Evolutionary conservation across 2,797 vertebrate species (phyloP).

Genomic region (Melanotaenia trifasciata): DNA sequence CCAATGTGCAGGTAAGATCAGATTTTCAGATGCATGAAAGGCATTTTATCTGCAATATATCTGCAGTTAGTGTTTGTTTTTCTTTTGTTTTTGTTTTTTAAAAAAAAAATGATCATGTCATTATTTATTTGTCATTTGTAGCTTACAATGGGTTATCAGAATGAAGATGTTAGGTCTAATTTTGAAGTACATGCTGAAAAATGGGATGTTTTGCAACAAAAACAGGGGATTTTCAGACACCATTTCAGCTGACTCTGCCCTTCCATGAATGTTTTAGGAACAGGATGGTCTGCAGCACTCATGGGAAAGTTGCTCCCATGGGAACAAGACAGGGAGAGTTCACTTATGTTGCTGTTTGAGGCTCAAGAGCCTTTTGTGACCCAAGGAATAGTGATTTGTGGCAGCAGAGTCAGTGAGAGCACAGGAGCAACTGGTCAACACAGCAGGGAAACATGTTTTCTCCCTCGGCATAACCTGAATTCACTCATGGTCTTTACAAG

Average conservation of each 20-base stretch:
- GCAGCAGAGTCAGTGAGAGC: slow-evolving; percentile 34
- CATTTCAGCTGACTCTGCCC: slow-evolving; percentile 11
- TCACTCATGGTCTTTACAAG: slow-evolving; percentile 8
- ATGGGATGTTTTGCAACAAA: neutral
- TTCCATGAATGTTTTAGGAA: slow-evolving; percentile 19
- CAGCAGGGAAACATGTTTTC: slow-evolving; percentile 64
- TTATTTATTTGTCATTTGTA: slow-evolving; percentile 1
- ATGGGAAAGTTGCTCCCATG: slow-evolving; percentile 59
- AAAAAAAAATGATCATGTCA: neutral
- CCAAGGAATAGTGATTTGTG: slow-evolving; percentile 64
- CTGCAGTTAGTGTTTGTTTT: neutral
- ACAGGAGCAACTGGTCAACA: slow-evolving; percentile 49
- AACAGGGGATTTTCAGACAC: slow-evolving; percentile 9
- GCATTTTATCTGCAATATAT: neutral
- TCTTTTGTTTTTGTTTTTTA: neutral
- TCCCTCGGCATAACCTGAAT: slow-evolving; percentile 43
- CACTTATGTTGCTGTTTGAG: slow-evolving; percentile 39
- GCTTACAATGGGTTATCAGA: slow-evolving; percentile 1
- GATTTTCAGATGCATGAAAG: slow-evolving; percentile 2
- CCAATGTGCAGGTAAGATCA: slow-evolving; percentile 70
- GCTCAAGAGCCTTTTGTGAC: slow-evolving; percentile 44
- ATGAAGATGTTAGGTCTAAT: neutral
- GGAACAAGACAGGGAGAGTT: slow-evolving; percentile 43
- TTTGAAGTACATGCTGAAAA: neutral
- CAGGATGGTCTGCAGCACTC: slow-evolving; percentile 22